These are phyloP conservation scores for Caenorhabditis tropicalis DNA, from an alignment of 1,140 invertebrate genomes.

Conservation along the genomic window DNA sequence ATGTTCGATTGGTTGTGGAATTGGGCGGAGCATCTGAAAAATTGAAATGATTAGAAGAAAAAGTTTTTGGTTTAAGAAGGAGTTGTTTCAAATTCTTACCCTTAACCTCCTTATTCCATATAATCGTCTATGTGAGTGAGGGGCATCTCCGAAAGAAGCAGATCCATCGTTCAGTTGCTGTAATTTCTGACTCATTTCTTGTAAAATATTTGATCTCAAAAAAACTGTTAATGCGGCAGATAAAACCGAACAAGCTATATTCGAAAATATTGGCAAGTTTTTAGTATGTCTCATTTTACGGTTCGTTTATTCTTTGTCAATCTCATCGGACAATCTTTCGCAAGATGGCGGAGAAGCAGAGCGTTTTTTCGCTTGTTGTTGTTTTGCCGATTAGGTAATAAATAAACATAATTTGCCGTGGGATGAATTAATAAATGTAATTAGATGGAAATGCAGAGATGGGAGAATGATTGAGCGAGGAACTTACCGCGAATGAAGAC, in stretches of 20 bases:
- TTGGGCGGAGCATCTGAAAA: conserved; percentile 24
- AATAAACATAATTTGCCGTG: conserved; percentile 39
- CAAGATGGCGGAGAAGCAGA: neutral
- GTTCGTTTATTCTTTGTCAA: neutral
- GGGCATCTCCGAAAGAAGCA: neutral
- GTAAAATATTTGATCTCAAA: no score
- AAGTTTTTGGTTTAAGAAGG: no score
- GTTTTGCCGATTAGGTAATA: conserved; percentile 34
- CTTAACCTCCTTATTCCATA: conserved; percentile 24
- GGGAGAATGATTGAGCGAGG: neutral
- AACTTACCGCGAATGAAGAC: conserved; percentile 7
- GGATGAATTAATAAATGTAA: conserved; percentile 15
- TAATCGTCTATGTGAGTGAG: conserved; percentile 12
- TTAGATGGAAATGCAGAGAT: neutral
- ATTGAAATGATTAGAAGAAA: neutral
- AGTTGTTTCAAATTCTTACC: neutral
- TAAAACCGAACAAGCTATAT: no score
- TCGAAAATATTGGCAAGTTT: neutral
- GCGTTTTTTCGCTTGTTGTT: neutral
- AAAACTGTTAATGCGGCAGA: no score
- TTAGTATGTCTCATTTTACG: neutral
- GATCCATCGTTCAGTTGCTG: neutral
- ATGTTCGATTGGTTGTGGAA: neutral
- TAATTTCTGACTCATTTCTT: no score
- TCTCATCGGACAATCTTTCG: neutral